phyloP scores from a whole-genome alignment of 2,113 vertebrate genomes.

The Serinus canaria region DNA sequence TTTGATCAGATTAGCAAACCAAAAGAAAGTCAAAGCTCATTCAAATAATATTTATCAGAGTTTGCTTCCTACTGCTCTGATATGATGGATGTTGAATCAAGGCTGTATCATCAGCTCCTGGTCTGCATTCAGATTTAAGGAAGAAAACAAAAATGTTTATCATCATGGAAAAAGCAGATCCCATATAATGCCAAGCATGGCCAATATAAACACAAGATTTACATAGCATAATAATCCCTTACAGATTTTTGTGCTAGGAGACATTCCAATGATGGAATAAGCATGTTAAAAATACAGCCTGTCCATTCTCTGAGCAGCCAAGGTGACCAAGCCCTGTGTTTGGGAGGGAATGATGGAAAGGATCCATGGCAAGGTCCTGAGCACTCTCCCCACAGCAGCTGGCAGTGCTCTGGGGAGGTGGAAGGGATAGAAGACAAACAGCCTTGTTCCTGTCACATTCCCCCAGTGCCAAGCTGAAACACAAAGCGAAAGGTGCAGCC shows the following conservation, averaged over 20 bases:
- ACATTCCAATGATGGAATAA: not conserved
- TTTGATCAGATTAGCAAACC: not conserved
- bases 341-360: not conserved
- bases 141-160: not conserved
- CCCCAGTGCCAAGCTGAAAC: not conserved
- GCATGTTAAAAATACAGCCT: accelerated
- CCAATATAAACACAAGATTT: not conserved
- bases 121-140: not conserved
- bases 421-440: not conserved
- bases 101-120: not conserved
- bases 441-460: not conserved
- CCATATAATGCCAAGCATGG: not conserved
- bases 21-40: not conserved
- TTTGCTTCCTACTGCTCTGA: not conserved
- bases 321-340: not conserved
- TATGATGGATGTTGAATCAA: not conserved
- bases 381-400: not conserved
- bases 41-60: not conserved
- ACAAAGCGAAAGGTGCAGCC: not conserved
- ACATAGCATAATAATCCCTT: not conserved
- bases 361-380: not conserved
- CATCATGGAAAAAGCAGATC: not conserved
- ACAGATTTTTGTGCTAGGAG: not conserved
- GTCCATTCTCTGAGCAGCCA: not conserved
- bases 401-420: not conserved